Base-by-base conservation (phyloP, 2,113 vertebrate genomes). In the Thamnaconus septentrionalis region DNA sequence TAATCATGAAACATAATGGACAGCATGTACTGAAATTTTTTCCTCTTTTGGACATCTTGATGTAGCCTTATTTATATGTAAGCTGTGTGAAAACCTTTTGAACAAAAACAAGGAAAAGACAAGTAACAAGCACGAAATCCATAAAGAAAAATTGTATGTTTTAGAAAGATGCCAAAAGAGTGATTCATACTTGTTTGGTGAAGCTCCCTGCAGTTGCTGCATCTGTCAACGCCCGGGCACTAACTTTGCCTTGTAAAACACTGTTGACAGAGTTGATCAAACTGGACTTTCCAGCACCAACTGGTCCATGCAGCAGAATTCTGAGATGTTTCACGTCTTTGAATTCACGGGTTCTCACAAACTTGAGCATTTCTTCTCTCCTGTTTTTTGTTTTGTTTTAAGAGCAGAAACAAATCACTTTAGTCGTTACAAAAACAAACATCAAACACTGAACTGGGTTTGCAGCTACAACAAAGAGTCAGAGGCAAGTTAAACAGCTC, bases 221-320 rank as follows among this genome's bases (percentile, higher is more conserved):
- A 55, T 82, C 73, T 8, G 44, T 1, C 10, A 2, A 0, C 44
- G 45, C 77, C 42, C 6, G 53, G 11, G 0, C 7, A 7, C 49
- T 10, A 3, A 82, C 0, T 58, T 50, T 55, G 3, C 49, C 55
- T 51, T 59, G 45, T 12, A 76, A 62, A 59, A 47, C 11, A 3
- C 41, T 79, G 4, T 76, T 60, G 3, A 84, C 81, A 50, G 83
- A 69, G 55, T 82, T 82, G 56, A 87, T 62, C 67, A 87, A 84
- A 11, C 76, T 81, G 61, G 58, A 60, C 6, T 60, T 60, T 8
- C 58, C 58, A n/a, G 58, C 46, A 60, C 58, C 58, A n/a, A 39
- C 9, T 7, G 39, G 46, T 41, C 58, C 58, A n/a, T 47, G 9
- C 5, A 60, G 45, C 31, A 60, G 31, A 40, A 60, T 49, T 39